Base-by-base conservation (phyloP, 2,113 vertebrate genomes). In the Corythoichthys intestinalis region DNA sequence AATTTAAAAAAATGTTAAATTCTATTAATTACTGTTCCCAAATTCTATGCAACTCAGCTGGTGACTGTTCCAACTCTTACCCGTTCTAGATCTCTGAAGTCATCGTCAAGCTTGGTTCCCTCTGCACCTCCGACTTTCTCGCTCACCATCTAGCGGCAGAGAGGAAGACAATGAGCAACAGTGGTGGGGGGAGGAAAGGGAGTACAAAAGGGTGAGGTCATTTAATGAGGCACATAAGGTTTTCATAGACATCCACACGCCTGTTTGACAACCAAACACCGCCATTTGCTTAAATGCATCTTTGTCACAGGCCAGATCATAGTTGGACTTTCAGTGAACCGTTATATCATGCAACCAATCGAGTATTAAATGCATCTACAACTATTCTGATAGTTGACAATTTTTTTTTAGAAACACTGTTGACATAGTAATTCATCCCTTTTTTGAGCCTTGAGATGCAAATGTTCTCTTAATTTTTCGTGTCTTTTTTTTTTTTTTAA, bases 101-200 rank as follows among this genome's bases (percentile, higher is more conserved):
- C 96, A 83, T 98, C 95, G 1, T 98, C 96, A 0, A 98, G 90
- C 86, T 98, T 98, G 60, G 96, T 98, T 85, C 96, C 96, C 83
- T 98, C 96, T 2, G 96, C 96, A 28, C 96, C 96, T 65, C 96
- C 96, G 0, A 98, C 96, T 85, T 98, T 98, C 91, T 98, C 96
- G 2, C 96, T 98, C 74, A 98, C 96, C 92, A 98, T 90, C 96
- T 98, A 81, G 9, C 70, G 61, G 34, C 41, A 70, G 61, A 70
- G 47, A 67, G 59, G 48, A 41, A 68, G 41, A 58, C 56, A 58
- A 58, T 14, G 34, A 58, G 53, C 53, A n/a, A 50, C n/a, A 53
- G 12, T 38, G 9, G 53, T 11, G 15, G 52, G 53, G 39, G 46
- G 57, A 49, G 5, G 35, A 53, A 3, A 44, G 14, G 2, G 56